Conservation (phyloP, 2,797 vertebrate genomes). For the Odontamblyopus lacepedii region DNA sequence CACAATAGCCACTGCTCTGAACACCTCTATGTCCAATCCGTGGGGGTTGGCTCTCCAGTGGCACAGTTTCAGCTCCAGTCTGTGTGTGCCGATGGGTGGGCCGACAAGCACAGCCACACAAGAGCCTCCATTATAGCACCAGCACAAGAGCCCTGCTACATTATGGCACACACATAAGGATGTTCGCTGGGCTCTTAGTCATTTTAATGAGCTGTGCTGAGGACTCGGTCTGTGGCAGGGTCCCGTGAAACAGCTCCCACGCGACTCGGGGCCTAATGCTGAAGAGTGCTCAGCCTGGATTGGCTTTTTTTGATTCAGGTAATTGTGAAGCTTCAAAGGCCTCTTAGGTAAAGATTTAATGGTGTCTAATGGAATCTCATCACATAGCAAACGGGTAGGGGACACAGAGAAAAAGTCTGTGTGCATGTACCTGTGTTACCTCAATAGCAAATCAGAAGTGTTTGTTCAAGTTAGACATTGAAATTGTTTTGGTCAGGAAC, state of each 20-base stretch:
- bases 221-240: conserved; percentile 59
- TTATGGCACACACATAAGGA: conserved; percentile 70
- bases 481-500: too few relatives aligned
- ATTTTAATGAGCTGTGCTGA: conserved; percentile 69
- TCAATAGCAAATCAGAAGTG: not conserved
- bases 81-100: conserved; percentile 29
- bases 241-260: conserved; percentile 70
- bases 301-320: conserved; percentile 63
- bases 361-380: conserved; percentile 80
- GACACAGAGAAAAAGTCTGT: conserved; percentile 34
- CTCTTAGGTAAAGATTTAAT: conserved; percentile 78
- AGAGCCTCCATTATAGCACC: conserved; percentile 74
- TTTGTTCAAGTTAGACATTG: too few relatives aligned
- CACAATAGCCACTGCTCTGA: conserved; percentile 41
- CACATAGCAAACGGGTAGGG: conserved; percentile 57
- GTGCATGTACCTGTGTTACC: not conserved
- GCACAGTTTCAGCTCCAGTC: conserved; percentile 64
- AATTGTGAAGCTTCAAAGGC: conserved; percentile 76
- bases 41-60: conserved; percentile 64
- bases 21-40: conserved; percentile 50
- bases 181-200: conserved; percentile 71
- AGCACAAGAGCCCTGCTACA: conserved; percentile 71
- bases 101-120: conserved; percentile 51
- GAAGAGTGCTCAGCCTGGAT: conserved; percentile 65
- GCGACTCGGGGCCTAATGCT: conserved; percentile 63